Evolutionary conservation across 2,113 vertebrate species (phyloP).

Genomic region (Elgaria multicarinata): DNA sequence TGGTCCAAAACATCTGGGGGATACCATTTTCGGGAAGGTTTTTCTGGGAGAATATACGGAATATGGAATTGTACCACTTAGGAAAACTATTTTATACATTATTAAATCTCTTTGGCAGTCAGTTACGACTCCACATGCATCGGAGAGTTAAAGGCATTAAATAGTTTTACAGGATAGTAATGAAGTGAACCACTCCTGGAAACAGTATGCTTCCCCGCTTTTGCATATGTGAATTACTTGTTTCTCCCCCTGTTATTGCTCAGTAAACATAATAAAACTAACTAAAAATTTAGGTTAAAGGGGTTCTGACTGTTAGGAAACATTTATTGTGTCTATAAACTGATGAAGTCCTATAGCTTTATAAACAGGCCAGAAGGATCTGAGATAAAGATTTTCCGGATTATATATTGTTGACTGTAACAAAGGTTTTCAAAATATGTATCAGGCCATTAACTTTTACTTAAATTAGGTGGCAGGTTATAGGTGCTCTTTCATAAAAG

Average conservation of each 20-base stretch:
- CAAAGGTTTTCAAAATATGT: slow-evolving; percentile 18
- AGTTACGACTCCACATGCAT: not conserved
- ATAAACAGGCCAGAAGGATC: slow-evolving; percentile 45
- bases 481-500: slow-evolving; percentile 21
- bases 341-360: slow-evolving; percentile 47
- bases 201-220: slow-evolving; percentile 9
- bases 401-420: slow-evolving; percentile 43
- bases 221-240: not conserved
- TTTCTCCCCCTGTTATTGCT: slow-evolving; percentile 29
- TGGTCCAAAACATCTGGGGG: not conserved
- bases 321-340: slow-evolving; percentile 37
- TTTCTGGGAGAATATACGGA: not conserved
- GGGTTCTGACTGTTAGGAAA: slow-evolving; percentile 27
- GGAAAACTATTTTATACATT: no score
- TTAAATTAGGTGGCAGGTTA: not conserved
- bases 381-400: slow-evolving; percentile 28
- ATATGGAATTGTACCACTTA: not conserved
- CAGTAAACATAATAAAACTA: slow-evolving; percentile 60
- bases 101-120: no score
- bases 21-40: not conserved
- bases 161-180: slow-evolving; percentile 25
- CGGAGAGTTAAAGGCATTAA: slow-evolving; percentile 23
- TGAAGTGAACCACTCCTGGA: slow-evolving; percentile 34
- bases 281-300: slow-evolving; percentile 41
- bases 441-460: not conserved